Base-by-base conservation (phyloP, 37 sponge, comb jelly and placozoan genomes). In the Spongia lamella region DNA sequence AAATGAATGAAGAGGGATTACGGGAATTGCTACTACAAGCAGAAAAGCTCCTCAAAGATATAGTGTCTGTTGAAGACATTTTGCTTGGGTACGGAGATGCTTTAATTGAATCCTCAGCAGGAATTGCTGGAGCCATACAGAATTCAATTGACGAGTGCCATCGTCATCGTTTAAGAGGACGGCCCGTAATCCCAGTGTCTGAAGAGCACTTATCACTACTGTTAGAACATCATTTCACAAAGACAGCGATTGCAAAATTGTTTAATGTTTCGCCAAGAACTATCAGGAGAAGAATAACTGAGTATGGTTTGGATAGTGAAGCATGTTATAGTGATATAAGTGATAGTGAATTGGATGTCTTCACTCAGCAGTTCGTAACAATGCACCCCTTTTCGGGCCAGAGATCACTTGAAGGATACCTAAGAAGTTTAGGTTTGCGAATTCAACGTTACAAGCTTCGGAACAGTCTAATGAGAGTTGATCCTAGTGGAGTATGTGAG, bases 151-250 rank as follows among this genome's bases (percentile, higher is more conserved):
- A n/a, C n/a, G n/a, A n/a, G n/a, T n/a, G n/a, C n/a, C n/a, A n/a
- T n/a, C n/a, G n/a, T n/a, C n/a, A n/a, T n/a, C n/a, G n/a, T 68
- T 19, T 17, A 26, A 56, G 58, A 38, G 77, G 84, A 43, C 73
- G 84, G 14, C 77, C 84, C 6, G 3, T 51, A n/a, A 51, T 83
- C 27, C 24, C 16, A 21, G 53, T 83, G 31, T 26, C 7, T 24
- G 43, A 68, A 58, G 70, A 75, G 15, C 70, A 83, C 55, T 53
- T 84, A 20, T 17, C 22, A 9, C 77, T 70, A 72, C 40, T 77
- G 2, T 38, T 75, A 3, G 71, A 77, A 26, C 38, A 70, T 68
- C 78, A 58, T 32, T 84, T 84, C 38, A 50, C 26, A 66, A 57
- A 78, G 9, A 25, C 22, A 40, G 79, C 64, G 27, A 85, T 85